phyloP scores from a whole-genome alignment of 2,797 vertebrate genomes.

The Helostoma temminkii region DNA sequence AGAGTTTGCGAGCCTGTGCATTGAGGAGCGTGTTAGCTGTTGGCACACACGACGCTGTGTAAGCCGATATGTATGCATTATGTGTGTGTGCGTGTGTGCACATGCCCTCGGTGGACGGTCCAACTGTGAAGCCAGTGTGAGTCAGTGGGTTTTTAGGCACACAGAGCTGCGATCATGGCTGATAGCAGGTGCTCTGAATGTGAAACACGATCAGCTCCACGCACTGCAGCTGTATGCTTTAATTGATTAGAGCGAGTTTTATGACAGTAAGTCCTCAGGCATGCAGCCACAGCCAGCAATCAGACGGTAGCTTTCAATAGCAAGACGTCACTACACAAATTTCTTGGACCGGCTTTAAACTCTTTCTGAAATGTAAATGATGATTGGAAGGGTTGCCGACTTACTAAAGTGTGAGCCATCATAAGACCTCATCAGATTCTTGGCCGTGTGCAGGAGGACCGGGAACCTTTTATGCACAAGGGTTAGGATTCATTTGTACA shows the following conservation, averaged over 20 bases:
- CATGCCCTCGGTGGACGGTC: constrained; percentile 38
- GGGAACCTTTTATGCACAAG: background rate
- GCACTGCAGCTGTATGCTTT: constrained; percentile 70
- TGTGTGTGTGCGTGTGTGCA: constrained; percentile 38
- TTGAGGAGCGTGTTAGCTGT: constrained; percentile 73
- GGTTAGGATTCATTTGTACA: too few species aligned
- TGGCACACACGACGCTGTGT: constrained; percentile 74
- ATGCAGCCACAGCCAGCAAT: constrained; percentile 49
- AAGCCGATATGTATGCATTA: constrained; percentile 69
- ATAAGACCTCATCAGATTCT: background rate
- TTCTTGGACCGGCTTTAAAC: background rate
- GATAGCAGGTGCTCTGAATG: constrained; percentile 71
- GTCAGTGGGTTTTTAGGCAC: constrained; percentile 59
- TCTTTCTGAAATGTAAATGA: constrained; percentile 2
- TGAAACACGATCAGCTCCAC: constrained; percentile 67
- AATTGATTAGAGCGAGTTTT: constrained; percentile 78
- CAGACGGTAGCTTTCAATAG: constrained; percentile 52
- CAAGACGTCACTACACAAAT: constrained; percentile 6
- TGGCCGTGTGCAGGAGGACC: background rate
- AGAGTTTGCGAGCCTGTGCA: constrained; percentile 71
- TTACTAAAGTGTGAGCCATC: background rate
- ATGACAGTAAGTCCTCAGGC: constrained; percentile 65
- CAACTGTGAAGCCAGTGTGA: constrained; percentile 60
- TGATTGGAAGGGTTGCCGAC: background rate
- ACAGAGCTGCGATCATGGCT: constrained; percentile 51